Evolutionary conservation across 2,797 vertebrate species (phyloP), one percentile per base, ranked within the genome.

Genomic region (Astyanax mexicanus): DNA sequence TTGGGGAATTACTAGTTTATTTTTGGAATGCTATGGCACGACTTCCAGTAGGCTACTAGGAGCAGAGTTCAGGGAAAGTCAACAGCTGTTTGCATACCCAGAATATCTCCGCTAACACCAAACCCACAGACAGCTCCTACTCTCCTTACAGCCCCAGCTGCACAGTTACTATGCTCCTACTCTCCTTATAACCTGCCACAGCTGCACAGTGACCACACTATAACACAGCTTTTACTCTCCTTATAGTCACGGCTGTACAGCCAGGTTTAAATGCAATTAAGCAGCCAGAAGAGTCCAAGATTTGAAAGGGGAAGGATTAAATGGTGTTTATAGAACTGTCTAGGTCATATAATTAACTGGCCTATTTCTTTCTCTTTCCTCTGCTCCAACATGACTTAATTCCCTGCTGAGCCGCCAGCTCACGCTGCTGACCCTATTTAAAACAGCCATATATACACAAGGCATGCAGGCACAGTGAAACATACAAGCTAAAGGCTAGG

Each of bases 321-420:
- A 55, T 51, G 23, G 23, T 72, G 69, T 68, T 78, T 78, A 68
- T 72, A 72, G 62, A 68, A 60, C 54, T 5, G 29, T 68, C 57
- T 61, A 51, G 6, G 62, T 60, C 52, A 57, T 61, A 51, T 78
- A 51, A 72, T 78, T 78, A 72, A 51, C 64, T 72, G 62, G n/a
- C 62, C 69, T 54, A 72, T 57, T 68, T 78, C 75, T 61, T 78
- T 27, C n/a, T 27, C 47, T 32, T 19, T 40, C 37, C 51, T 55
- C 35, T 44, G 57, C 65, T 60, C 15, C 4, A 35, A 51, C 44
- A 75, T 25, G 27, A 40, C 21, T 58, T 69, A 60, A 76, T 69
- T 76, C 74, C 65, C 74, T 38, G 19, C 55, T 13, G 25, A 64
- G 47, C n/a, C 21, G 10, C 38, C 17, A 35, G 57, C 45, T 38